Evolutionary conservation across 2,113 vertebrate species (phyloP), one percentile per base, ranked within the genome.

Genomic region (Corydoras sp.): DNA sequence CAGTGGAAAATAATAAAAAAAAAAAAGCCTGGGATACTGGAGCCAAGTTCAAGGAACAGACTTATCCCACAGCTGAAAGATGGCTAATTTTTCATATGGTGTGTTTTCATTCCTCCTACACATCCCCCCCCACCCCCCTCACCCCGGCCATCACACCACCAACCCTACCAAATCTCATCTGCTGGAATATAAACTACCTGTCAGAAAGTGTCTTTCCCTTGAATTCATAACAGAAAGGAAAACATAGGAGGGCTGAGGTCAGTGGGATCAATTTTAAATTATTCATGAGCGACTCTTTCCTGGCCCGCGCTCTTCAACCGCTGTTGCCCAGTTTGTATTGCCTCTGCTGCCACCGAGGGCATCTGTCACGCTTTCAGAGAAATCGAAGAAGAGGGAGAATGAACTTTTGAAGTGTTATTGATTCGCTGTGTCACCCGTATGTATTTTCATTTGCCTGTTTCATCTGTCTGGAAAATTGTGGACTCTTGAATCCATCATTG

Each of bases 171-270:
- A 81, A 81, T 86, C 81, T 83, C 82, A 83, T 83, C 84, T 84
- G 83, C 48, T 68, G 81, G 74, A 83, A 88, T 85, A 89, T 87
- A 86, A 89, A 86, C 80, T 86, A 86, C 82, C 87, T 88, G 89
- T 88, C 87, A 88, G 71, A 43, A 73, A 55, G 77, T 80, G 75
- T 83, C 83, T 89, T 85, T 81, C 82, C 83, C 77, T 76, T 79
- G 82, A 89, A 89, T 88, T 89, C 84, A 88, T 88, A 89, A 87
- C 85, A 84, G 83, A 86, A 79, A 83, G 76, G 77, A 87, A 88
- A 87, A 86, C 86, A 89, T 85, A 86, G 83, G 79, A 86, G 82
- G 84, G 84, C 79, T 60, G 76, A 83, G 89, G 88, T 89, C 87
- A 84, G 73, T 80, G 84, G 85, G 86, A 85, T 84, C 83, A 69